Evolutionary conservation across 2,113 vertebrate species (phyloP), one percentile per base, ranked within the genome.

Genomic region (Stegastes partitus): DNA sequence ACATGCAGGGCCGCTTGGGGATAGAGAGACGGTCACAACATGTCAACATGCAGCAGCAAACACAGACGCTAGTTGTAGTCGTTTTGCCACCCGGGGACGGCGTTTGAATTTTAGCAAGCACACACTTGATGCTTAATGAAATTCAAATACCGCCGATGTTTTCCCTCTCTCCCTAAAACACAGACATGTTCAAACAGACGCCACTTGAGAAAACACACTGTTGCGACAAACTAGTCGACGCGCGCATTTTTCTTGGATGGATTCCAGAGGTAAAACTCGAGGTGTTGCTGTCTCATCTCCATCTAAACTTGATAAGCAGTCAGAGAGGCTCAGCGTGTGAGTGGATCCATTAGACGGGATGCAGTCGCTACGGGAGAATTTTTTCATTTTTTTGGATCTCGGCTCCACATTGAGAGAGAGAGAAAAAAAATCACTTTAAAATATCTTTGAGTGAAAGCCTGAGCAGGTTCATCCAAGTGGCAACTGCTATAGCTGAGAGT

Each of bases 391-490:
- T 62, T 73, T 81, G 74, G 77, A 82, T 70, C 67, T 54, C 10
- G 3, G 23, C 4, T 45, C 47, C 47, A 72, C 42, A 68, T 37
- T 15, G 68, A 87, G 53, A 42, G 28, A 8, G n/a, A n/a, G n/a
- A n/a, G n/a, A 74, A 69, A 81, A 81, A 34, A 34, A 85, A 70
- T 68, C 34, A 55, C 45, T 81, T n/a, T 9, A 42, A 71, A 82
- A 77, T 57, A 68, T 54, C 28, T 68, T 23, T 61, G 56, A 83
- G 62, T 65, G 79, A 81, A 65, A 68, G 34, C 69, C 49, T 9
- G 12, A 7, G 56, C 44, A 70, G 53, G 86, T 89, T 89, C 79
- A 83, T 89, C 86, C 89, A 86, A 85, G 74, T 63, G 81, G 58
- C 76, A 74, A 50, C 37, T 2, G 1, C 28, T 22, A 0, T 2